Conservation (phyloP, 2,888 invertebrate species). For the Seira musarum region DNA sequence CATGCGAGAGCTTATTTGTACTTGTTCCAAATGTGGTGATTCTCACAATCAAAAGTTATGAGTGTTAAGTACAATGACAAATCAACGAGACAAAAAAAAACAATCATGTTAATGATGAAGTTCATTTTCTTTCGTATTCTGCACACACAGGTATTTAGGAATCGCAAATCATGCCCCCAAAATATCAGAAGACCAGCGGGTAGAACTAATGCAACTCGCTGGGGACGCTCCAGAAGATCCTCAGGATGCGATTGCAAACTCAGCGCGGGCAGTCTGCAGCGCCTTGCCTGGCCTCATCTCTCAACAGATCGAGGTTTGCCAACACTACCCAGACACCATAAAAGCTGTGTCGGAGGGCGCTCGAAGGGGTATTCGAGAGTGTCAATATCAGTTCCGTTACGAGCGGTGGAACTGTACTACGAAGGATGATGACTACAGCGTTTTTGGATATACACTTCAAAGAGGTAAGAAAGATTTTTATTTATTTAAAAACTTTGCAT, state of each 20-base stretch:
- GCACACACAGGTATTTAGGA: conserved; percentile 66
- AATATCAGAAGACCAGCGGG: conserved; percentile 60
- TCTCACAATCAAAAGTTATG: no score
- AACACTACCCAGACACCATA: conserved; percentile 75
- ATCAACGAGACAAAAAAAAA: conserved; percentile 42
- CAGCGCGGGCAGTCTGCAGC: conserved; percentile 66
- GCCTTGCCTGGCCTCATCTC: conserved; percentile 68
- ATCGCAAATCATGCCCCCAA: conserved; percentile 66
- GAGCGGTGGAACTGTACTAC: conserved; percentile 77
- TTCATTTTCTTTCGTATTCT: conserved; percentile 25
- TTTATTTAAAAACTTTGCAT: background rate
- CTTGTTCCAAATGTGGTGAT: no score
- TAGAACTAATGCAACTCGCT: conserved; percentile 65
- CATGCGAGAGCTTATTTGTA: no score
- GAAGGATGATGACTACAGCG: conserved; percentile 71
- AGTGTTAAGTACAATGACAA: no score
- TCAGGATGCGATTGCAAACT: conserved; percentile 63
- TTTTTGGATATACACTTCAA: conserved; percentile 75
- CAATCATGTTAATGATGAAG: conserved; percentile 56
- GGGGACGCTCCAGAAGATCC: conserved; percentile 69
- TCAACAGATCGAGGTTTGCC: conserved; percentile 71
- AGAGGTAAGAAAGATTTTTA: conserved; percentile 73
- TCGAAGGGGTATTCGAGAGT: conserved; percentile 75
- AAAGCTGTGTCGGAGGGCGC: conserved; percentile 75
- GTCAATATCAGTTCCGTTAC: conserved; percentile 75